Base-by-base conservation (phyloP, 2,113 vertebrate species). In the Hiodon alosoides region DNA sequence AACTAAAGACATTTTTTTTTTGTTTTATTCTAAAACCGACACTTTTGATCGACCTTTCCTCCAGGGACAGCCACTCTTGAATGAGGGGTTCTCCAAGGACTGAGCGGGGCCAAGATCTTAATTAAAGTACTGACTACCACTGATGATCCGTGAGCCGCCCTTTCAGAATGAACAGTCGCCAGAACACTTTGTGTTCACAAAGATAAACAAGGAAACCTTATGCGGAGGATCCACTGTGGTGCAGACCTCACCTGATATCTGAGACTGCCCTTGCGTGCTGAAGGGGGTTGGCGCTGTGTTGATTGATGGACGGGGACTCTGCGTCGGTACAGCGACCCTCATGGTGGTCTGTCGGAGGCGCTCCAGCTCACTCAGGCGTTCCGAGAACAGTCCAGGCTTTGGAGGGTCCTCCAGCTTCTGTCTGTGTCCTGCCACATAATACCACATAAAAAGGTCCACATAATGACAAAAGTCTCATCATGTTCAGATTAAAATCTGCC, bases 361-460 rank as follows among this genome's bases (percentile, higher is more conserved):
- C 89, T 94, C 94, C 91, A 95, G 93, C 90, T 95, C 94, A 90
- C 93, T 95, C 90, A 95, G 92, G 83, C 94, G 92, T 84, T 95
- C 94, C 86, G 94, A 94, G 90, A 95, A 95, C 91, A 95, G 92
- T 90, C 93, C 94, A 87, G 93, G 89, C 89, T 95, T 95, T 87
- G 93, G 93, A 11, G 81, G 79, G 89, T 95, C 94, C 90, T 95
- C 94, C 92, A 94, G 91, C 92, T 95, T 95, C 91, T 95, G 94
- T 92, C 94, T 94, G 91, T 95, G 94, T 90, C 94, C 94, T 95
- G 91, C 89, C 90, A 91, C 14, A 80, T 7, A 48, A 69, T 78
- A 17, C 3, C 4, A 67, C 31, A 48, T 11, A 47, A 4, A 47
- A 4, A 14, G 59, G 46, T 46, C 5, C 13, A 47, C 60, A 64